Percentiles rank a stretch among this genome's conserved stretches.
These are phyloP conservation scores for Crax fasciolata DNA, from an alignment of 2,797 vertebrate genomes.

Conservation along the genomic window DNA sequence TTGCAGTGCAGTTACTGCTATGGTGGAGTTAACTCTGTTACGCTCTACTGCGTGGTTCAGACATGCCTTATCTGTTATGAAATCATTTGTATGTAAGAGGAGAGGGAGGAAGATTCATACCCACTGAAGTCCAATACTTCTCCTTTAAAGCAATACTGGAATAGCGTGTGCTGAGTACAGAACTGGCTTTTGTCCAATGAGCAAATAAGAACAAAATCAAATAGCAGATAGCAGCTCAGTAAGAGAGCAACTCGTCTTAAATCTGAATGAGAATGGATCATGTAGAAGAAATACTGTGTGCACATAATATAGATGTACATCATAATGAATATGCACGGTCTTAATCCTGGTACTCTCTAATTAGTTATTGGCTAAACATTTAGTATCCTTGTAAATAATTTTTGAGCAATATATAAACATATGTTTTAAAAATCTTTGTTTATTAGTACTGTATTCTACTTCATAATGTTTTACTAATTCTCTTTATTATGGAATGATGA, in stretches of 20 bases:
- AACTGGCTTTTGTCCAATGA: background rate
- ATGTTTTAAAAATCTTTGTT: background rate
- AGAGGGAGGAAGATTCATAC: background rate
- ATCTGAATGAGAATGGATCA: background rate
- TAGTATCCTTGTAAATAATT: background rate
- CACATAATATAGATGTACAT: background rate
- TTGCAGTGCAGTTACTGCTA: background rate
- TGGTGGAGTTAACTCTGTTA: background rate
- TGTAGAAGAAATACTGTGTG: background rate
- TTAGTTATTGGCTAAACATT: conserved; percentile 9
- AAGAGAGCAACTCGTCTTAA: background rate
- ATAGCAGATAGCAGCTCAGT: background rate
- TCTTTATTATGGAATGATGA: background rate
- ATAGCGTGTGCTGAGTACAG: background rate
- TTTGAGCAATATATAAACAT: background rate
- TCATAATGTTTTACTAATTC: background rate
- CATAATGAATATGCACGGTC: background rate
- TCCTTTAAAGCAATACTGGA: background rate
- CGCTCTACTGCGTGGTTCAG: background rate
- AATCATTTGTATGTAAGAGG: background rate
- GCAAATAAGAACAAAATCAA: conserved; percentile 8
- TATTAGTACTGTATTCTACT: background rate
- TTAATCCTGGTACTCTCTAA: background rate
- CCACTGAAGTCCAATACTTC: background rate
- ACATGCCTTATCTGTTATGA: background rate